Percentiles rank a stretch among this genome's conserved stretches.
These are phyloP conservation scores for Pimephales promelas DNA, from an alignment of 2,113 vertebrate species.

Conservation along the genomic window DNA sequence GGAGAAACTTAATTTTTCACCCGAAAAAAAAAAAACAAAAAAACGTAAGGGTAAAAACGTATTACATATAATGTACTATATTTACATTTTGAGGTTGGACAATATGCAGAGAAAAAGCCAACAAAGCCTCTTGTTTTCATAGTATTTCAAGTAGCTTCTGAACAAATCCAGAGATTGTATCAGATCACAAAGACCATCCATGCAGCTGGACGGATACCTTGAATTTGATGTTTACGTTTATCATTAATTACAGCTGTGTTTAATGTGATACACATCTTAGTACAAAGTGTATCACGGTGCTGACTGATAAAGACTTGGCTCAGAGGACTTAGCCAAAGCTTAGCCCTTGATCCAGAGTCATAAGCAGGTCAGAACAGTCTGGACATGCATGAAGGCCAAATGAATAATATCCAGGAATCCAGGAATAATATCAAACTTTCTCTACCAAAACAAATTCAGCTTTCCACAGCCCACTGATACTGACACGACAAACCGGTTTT, in stretches of 20 bases:
- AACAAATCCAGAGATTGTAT: not conserved
- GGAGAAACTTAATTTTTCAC: too few species aligned
- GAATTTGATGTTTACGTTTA: not conserved
- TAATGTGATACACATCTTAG: slow-evolving; percentile 6
- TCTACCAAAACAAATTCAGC: not conserved
- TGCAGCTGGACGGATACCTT: not conserved
- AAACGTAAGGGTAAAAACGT: too few species aligned
- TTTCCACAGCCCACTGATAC: not conserved
- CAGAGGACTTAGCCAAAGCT: slow-evolving; percentile 19
- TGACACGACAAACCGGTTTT: not conserved
- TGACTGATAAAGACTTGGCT: slow-evolving; percentile 37
- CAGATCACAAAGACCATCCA: not conserved
- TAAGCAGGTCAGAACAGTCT: slow-evolving; percentile 25
- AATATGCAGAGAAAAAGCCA: not conserved
- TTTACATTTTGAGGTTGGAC: not conserved
- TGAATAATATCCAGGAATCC: not conserved
- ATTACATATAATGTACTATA: slow-evolving; percentile 1
- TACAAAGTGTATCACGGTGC: slow-evolving; percentile 19
- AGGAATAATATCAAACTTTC: not conserved
- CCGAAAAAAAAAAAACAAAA: too few species aligned
- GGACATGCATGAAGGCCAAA: slow-evolving; percentile 32
- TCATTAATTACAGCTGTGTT: slow-evolving; percentile 6
- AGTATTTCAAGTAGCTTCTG: slow-evolving; percentile 8
- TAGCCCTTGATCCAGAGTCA: slow-evolving; percentile 33
- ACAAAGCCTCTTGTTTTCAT: not conserved